Conservation (phyloP, 2,797 vertebrate genomes). For the Sardinella longiceps region DNA sequence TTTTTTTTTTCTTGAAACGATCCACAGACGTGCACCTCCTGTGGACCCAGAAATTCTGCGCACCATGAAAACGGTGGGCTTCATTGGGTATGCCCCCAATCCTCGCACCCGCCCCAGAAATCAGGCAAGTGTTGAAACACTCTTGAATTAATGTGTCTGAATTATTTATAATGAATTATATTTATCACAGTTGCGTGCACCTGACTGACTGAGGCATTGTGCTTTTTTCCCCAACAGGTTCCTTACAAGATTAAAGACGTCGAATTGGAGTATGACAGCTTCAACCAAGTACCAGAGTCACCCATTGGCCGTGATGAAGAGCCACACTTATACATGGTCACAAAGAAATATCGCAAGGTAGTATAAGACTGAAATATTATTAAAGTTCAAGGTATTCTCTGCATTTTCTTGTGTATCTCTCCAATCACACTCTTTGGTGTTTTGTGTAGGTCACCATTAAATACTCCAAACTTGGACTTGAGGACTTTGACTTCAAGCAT, state of each 20-base stretch:
- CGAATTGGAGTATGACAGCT: slow-evolving; percentile 92
- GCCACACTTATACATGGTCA: slow-evolving; percentile 94
- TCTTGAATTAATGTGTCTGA: not conserved
- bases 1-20: slow-evolving; percentile 32
- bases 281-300: slow-evolving; percentile 93
- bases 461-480: slow-evolving; percentile 96
- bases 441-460: slow-evolving; percentile 92
- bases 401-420: not conserved
- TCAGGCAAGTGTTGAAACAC: slow-evolving; percentile 74
- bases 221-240: slow-evolving; percentile 77
- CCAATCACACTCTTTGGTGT: not conserved
- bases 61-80: slow-evolving; percentile 97
- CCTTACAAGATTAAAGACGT: slow-evolving; percentile 93
- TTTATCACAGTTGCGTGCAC: no score
- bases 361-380: not conserved
- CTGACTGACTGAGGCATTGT: not conserved
- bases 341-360: slow-evolving; percentile 98
- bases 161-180: not conserved
- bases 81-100: slow-evolving; percentile 96
- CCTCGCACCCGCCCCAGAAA: slow-evolving; percentile 92
- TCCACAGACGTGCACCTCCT: slow-evolving; percentile 83
- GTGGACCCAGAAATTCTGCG: slow-evolving; percentile 95
- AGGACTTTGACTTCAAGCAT: slow-evolving; percentile 99
- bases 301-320: slow-evolving; percentile 93
- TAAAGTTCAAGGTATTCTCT: not conserved